Conservation (phyloP, 2,113 vertebrate genomes). For the Otolemur garnettii region DNA sequence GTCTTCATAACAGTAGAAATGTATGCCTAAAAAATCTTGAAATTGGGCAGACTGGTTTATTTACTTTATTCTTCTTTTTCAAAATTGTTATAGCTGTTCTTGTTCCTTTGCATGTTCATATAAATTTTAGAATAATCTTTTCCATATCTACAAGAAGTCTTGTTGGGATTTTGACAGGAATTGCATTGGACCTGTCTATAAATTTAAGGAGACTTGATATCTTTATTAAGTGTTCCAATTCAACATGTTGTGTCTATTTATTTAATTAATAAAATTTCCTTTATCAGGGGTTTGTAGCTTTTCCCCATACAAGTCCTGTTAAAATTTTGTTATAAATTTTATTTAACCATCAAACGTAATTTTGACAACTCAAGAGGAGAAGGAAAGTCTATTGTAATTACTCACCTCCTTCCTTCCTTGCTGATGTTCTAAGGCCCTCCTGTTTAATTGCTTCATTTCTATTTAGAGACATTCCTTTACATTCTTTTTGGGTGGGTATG, state of each 20-base stretch:
- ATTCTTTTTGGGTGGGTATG: slow-evolving; percentile 8
- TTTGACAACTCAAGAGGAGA: slow-evolving; percentile 19
- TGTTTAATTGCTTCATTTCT: slow-evolving; percentile 39
- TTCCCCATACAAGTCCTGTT: slow-evolving; percentile 5
- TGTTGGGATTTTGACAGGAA: slow-evolving; percentile 16
- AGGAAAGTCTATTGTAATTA: background rate
- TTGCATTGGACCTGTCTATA: background rate
- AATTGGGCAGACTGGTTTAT: background rate
- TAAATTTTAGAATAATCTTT: slow-evolving; percentile 26
- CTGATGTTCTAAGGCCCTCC: background rate
- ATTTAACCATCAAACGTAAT: slow-evolving; percentile 13
- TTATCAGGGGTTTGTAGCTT: background rate
- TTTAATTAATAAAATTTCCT: background rate
- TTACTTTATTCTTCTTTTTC: slow-evolving; percentile 1
- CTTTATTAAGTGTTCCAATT: slow-evolving; percentile 24
- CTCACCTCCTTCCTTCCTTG: background rate
- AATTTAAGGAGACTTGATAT: background rate
- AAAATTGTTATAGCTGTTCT: background rate
- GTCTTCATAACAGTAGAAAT: background rate
- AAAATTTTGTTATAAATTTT: background rate
- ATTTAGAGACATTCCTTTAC: background rate
- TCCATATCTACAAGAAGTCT: background rate
- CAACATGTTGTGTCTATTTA: background rate
- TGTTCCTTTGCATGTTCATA: background rate
- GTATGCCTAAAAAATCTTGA: background rate